A percentile compares a stretch with the other conserved stretches of the same genome.
These are phyloP conservation scores for Acromyrmex heyeri DNA, from an alignment of 1,140 invertebrate genomes.

Conservation along the genomic window DNA sequence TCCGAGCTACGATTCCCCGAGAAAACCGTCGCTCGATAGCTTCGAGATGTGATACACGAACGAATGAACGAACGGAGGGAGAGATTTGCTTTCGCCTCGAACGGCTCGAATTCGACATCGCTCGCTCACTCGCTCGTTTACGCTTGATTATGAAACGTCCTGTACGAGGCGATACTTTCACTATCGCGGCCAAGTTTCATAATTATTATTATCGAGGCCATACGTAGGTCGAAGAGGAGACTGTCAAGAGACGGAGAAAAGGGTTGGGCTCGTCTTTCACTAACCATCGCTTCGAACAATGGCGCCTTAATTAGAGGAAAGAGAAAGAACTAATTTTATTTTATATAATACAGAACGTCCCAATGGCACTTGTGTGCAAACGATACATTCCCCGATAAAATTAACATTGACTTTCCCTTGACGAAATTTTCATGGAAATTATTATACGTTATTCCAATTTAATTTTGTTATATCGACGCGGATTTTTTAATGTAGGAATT, in stretches of 20 bases:
- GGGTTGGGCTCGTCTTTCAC: slow-evolving; percentile 59
- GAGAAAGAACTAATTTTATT: not conserved
- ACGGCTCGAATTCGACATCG: slow-evolving; percentile 43
- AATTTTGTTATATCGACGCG: not conserved
- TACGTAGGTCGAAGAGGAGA: slow-evolving; percentile 74
- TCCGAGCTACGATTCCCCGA: slow-evolving; percentile 29
- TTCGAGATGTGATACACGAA: slow-evolving; percentile 29
- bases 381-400: slow-evolving; percentile 1
- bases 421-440: not conserved
- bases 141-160: slow-evolving; percentile 78
- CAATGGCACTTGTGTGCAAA: not conserved
- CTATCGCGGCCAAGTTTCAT: slow-evolving; percentile 82
- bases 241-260: slow-evolving; percentile 65
- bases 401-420: not conserved
- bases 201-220: slow-evolving; percentile 82
- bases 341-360: not conserved
- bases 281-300: slow-evolving; percentile 28
- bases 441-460: slow-evolving; percentile 1
- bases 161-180: slow-evolving; percentile 80
- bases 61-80: slow-evolving; percentile 25
- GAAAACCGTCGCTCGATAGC: slow-evolving; percentile 33
- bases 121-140: slow-evolving; percentile 3
- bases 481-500: slow-evolving; percentile 4
- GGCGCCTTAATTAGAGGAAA: slow-evolving; percentile 11
- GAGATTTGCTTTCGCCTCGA: slow-evolving; percentile 56